A percentile compares a stretch with the other conserved stretches of the same genome.
Conservation (phyloP, 2,113 vertebrate genomes). For the Pollachius pollachius region DNA sequence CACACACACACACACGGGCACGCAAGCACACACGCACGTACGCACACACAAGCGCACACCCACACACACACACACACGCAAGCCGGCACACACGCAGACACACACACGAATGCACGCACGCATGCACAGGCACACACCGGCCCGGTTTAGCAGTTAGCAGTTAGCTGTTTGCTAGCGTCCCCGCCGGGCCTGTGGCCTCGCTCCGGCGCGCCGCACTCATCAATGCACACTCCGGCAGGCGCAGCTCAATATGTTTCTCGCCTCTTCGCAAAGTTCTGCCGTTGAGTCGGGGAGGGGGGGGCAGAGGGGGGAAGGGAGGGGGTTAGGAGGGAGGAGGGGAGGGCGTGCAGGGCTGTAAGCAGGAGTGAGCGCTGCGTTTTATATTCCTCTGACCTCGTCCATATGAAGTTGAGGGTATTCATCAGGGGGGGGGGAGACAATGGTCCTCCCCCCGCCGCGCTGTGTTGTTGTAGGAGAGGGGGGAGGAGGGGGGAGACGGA, state of each 20-base stretch:
- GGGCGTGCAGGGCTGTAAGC: neutral
- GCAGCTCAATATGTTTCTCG: too few relatives aligned
- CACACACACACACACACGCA: neutral
- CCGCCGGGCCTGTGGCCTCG: too few relatives aligned
- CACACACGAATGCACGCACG: too few relatives aligned
- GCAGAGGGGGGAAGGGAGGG: neutral
- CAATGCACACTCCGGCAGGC: too few relatives aligned
- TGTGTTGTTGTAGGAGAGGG: neutral
- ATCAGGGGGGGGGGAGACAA: constrained; percentile 21
- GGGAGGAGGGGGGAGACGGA: constrained; percentile 6
- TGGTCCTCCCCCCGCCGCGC: constrained; percentile 9
- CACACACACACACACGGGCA: neutral
- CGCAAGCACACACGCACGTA: neutral
- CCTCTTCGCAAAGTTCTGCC: too few relatives aligned
- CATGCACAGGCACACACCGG: too few relatives aligned
- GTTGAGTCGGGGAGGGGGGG: neutral
- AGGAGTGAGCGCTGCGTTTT: neutral
- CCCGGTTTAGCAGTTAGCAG: too few relatives aligned
- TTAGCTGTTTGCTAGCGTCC: too few relatives aligned
- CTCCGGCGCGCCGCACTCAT: neutral
- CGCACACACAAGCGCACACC: neutral
- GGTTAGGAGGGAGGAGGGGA: neutral
- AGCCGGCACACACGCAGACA: neutral
- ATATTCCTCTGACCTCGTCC: constrained; percentile 32
- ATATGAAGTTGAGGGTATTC: constrained; percentile 44